These are phyloP conservation scores for Thymallus thymallus DNA, from an alignment of 2,113 vertebrate species.

Conservation along the genomic window DNA sequence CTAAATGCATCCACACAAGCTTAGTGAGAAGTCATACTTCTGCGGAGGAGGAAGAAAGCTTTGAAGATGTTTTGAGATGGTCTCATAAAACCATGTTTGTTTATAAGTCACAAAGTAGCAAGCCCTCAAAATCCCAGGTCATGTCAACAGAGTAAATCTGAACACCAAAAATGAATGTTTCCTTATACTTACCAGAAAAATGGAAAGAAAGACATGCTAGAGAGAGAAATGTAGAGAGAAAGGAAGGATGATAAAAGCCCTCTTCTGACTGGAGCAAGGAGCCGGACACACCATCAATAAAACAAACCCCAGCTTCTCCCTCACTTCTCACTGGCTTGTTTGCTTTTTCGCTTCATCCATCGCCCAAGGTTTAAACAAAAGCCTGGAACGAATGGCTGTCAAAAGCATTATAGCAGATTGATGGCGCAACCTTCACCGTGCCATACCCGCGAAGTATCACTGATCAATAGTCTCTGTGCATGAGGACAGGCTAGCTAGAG, in stretches of 20 bases:
- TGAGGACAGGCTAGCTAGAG: constrained; percentile 21
- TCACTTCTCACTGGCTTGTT: not conserved
- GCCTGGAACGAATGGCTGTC: constrained; percentile 16
- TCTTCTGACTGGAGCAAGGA: not conserved
- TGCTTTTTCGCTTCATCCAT: constrained; percentile 2
- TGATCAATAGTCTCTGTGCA: constrained; percentile 20
- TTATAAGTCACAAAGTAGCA: not conserved
- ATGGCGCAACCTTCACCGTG: constrained; percentile 22
- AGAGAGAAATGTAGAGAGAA: not conserved
- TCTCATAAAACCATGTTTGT: not conserved
- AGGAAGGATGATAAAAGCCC: not conserved
- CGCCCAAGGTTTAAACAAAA: constrained; percentile 18
- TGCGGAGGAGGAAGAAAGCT: not conserved
- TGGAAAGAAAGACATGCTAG: not conserved
- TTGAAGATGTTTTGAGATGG: not conserved
- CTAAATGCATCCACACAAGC: not conserved
- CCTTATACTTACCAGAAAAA: not conserved
- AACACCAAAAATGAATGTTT: not conserved
- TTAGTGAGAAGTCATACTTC: not conserved
- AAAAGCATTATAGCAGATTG: constrained; percentile 26
- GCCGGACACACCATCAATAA: constrained; percentile 9
- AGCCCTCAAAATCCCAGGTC: not conserved
- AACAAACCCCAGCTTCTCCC: not conserved
- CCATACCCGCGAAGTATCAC: constrained; percentile 18
- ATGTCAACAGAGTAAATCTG: not conserved